Evolutionary conservation across 2,797 vertebrate genomes (phyloP).

Genomic region (Pogonophryne albipinna): DNA sequence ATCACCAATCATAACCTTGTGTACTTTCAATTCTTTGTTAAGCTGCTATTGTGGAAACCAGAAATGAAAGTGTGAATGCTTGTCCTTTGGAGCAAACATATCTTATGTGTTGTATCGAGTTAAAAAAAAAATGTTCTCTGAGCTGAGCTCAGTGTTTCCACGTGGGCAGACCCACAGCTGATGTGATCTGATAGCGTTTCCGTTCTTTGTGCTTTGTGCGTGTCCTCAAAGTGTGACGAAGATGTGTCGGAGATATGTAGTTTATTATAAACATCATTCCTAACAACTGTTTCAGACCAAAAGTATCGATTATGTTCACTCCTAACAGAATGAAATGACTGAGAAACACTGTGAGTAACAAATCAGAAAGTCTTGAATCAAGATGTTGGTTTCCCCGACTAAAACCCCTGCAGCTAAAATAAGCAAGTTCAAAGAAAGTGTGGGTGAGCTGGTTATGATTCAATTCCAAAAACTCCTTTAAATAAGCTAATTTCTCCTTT

Average conservation of each 20-base stretch:
- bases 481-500: constrained; percentile 18
- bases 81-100: background rate
- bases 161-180: constrained; percentile 71
- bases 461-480: constrained; percentile 58
- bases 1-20: constrained; percentile 28
- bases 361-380: constrained; percentile 1
- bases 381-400: constrained; percentile 50
- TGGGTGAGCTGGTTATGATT: constrained; percentile 64
- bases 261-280: constrained; percentile 8
- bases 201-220: constrained; percentile 21
- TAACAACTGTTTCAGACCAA: background rate
- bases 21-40: constrained; percentile 39
- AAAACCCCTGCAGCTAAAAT: constrained; percentile 70
- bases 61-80: constrained; percentile 34
- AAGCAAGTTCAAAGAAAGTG: constrained; percentile 73
- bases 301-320: constrained; percentile 1
- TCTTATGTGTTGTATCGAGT: background rate
- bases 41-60: constrained; percentile 24
- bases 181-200: constrained; percentile 65
- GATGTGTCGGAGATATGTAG: constrained; percentile 10
- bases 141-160: constrained; percentile 53
- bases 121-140: constrained; percentile 1
- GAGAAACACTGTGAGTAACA: background rate
- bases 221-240: constrained; percentile 13
- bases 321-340: background rate